phyloP scores from a whole-genome alignment of 2,888 invertebrate genomes.

The Cybosia mesomella region DNA sequence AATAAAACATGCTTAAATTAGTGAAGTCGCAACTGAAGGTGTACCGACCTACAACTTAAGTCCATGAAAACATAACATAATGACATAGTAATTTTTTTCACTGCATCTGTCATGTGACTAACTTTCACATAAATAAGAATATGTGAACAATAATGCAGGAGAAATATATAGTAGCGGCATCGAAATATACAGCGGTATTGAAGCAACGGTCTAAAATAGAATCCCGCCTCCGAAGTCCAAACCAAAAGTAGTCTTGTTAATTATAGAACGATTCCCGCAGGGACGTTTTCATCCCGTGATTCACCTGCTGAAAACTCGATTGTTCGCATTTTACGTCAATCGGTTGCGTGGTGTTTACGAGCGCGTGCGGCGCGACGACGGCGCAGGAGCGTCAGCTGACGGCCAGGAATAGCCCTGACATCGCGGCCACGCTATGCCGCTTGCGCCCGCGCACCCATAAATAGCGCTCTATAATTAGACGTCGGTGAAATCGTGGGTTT shows the following conservation, averaged over 20 bases:
- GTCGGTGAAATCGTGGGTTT: conserved; percentile 87
- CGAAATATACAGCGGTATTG: conserved; percentile 80
- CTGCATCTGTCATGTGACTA: conserved; percentile 47
- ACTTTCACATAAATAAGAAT: conserved; percentile 53
- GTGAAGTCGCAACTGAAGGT: not conserved
- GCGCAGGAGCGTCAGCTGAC: conserved; percentile 84
- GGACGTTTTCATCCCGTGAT: conserved; percentile 84
- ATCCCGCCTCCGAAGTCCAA: conserved; percentile 84
- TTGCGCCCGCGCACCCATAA: conserved; percentile 85
- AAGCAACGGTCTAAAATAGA: conserved; percentile 82
- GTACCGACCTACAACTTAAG: no score
- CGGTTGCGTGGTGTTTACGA: conserved; percentile 85
- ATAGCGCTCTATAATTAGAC: conserved; percentile 86
- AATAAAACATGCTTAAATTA: not conserved
- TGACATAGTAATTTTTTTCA: conserved; percentile 29
- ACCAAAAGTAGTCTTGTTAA: conserved; percentile 86
- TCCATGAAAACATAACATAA: conserved; percentile 11
- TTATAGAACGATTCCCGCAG: conserved; percentile 80
- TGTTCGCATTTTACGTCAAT: conserved; percentile 86
- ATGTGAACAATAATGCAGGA: conserved; percentile 64
- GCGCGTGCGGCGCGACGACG: conserved; percentile 60
- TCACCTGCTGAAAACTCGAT: conserved; percentile 86
- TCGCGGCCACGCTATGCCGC: conserved; percentile 85
- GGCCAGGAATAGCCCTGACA: conserved; percentile 87
- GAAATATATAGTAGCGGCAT: conserved; percentile 72